Evolutionary conservation across 2,888 invertebrate species (phyloP), one percentile per base, ranked within the genome.

Genomic region (Tetanocera ferruginea): DNA sequence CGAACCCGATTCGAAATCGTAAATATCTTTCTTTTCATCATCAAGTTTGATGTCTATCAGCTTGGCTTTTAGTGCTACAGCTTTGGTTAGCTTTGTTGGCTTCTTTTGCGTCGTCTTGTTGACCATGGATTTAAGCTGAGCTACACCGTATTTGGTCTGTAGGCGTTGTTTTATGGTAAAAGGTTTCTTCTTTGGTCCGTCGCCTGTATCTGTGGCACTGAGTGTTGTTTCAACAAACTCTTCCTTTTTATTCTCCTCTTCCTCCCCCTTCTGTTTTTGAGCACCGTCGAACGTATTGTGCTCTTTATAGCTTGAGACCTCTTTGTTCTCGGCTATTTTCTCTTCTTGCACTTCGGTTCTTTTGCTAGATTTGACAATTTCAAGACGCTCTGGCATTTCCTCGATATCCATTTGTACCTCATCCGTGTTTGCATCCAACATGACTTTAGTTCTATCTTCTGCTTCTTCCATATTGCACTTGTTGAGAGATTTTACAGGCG

Each of bases 1-100:
- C 0, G 90, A 89, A 0, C 90, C 90, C 0, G 89, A 89, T 75
- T 89, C 89, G 57, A 89, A 89, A 75, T 90, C 89, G 19, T 89
- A 89, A 5, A 89, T 83, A 76, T 89, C 89, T 80, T 87, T 86
- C 72, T 80, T 81, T 5, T 71, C 76, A 2, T 73, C 76, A 0
- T 77, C 64, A 3, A 70, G 25, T 19, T 71, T 79, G 34, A 62
- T 64, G n/a, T 62, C 66, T 6, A 67, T 67, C 1, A 19, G 11
- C 17, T 69, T 76, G n/a, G 72, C 52, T n/a, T 81, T 81, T 3
- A 60, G 49, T 0, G 64, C 8, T 52, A 78, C 14, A n/a, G 70
- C 76, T 76, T 81, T 82, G 0, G 77, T 57, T 9, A 77, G 25
- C 14, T 83, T 82, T 2, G 76, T 74, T 14, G 77, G 25, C 14